Percentiles rank a stretch among this genome's conserved stretches.
Conservation (phyloP, 2,888 invertebrate genomes). For the Noctua janthe region DNA sequence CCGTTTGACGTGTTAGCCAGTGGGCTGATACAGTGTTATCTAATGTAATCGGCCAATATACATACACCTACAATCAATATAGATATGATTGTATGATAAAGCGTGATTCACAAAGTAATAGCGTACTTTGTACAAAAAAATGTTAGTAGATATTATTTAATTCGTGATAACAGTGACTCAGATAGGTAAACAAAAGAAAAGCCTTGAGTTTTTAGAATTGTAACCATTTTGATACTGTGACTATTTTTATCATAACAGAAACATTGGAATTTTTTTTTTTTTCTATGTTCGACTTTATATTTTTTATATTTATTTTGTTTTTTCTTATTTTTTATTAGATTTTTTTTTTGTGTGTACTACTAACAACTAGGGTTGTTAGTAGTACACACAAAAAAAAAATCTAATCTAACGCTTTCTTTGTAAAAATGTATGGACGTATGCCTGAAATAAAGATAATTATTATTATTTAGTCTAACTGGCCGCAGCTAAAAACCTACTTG, state of each 20-base stretch:
- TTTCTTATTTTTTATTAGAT: too few relatives aligned
- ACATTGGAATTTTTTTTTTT: neutral
- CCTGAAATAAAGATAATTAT: too few relatives aligned
- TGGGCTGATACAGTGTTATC: conserved; percentile 17
- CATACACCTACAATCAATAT: conserved; percentile 14
- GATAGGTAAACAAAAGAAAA: conserved; percentile 21
- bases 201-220: conserved; percentile 8
- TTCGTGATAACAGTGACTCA: conserved; percentile 39
- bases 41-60: conserved; percentile 15
- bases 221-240: neutral
- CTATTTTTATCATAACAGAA: neutral
- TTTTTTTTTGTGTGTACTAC: too few relatives aligned
- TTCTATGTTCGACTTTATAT: neutral
- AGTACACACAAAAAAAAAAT: too few relatives aligned
- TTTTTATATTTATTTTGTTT: too few relatives aligned
- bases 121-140: conserved; percentile 3
- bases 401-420: too few relatives aligned
- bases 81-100: conserved; percentile 1
- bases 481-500: neutral
- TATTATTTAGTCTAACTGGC: neutral
- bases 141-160: conserved; percentile 25
- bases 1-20: neutral
- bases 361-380: too few relatives aligned
- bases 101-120: conserved; percentile 22
- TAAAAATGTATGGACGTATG: too few relatives aligned